A percentile compares a stretch with the other conserved stretches of the same genome.
phyloP scores from a whole-genome alignment of 2,797 vertebrate genomes.

The Halcyon smyrnensis region DNA sequence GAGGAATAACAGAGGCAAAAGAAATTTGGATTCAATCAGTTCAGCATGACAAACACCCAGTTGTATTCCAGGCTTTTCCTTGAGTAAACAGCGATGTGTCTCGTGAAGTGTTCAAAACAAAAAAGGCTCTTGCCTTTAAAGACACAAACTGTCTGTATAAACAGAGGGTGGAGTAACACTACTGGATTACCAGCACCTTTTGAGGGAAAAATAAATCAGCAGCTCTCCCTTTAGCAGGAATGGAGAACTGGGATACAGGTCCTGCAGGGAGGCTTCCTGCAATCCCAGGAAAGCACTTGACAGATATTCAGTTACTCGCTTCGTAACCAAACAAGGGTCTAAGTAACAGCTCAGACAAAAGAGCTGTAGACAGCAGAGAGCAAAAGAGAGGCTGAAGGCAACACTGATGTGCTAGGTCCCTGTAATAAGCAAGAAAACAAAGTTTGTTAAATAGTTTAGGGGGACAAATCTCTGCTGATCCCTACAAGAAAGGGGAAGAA shows the following conservation, averaged over 20 bases:
- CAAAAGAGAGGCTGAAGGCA: not conserved
- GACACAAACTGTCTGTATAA: constrained; percentile 42
- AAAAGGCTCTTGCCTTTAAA: constrained; percentile 43
- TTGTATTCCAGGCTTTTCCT: constrained; percentile 2
- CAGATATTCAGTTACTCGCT: not conserved
- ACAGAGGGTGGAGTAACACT: not conserved
- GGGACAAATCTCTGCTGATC: constrained; percentile 9
- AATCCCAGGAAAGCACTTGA: not conserved
- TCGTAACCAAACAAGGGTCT: not conserved
- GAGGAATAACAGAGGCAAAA: not conserved
- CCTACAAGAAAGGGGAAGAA: constrained; percentile 21
- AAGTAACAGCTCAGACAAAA: not conserved
- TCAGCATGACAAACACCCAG: constrained; percentile 36
- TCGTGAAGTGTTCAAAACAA: constrained; percentile 56
- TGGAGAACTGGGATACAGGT: not conserved
- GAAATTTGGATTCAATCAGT: constrained; percentile 11
- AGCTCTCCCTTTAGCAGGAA: not conserved
- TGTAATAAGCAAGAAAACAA: not conserved
- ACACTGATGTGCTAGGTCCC: not conserved
- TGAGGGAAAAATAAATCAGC: not conserved
- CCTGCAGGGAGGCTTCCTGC: not conserved
- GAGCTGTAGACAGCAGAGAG: not conserved
- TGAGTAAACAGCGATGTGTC: constrained; percentile 61
- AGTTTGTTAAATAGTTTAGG: not conserved
- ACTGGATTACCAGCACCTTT: not conserved